Base-by-base conservation (phyloP, 2,797 vertebrate genomes). In the Sebastes jordani region DNA sequence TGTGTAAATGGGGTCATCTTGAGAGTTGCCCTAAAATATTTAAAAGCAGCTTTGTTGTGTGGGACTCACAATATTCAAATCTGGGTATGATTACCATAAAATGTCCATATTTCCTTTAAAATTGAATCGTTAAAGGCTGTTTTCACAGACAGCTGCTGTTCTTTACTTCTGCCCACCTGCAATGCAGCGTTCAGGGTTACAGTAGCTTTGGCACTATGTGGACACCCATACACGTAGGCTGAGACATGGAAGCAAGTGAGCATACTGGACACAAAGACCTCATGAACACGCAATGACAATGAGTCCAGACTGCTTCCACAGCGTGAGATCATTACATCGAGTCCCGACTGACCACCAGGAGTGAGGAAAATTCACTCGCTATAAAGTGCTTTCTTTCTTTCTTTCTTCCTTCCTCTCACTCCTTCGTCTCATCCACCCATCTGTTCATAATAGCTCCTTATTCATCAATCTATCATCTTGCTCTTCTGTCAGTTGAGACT, bases 271-370 rank as follows among this genome's bases (percentile, higher is more conserved):
- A 79, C 84, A 88, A 73, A 86, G 70, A 72, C 69, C 65, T 86
- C 59, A 68, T 73, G 82, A 70, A 88, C 81, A 81, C 74, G 76
- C 83, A 76, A 80, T 74, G 88, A 86, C 83, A 89, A 79, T 76
- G 87, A 86, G 85, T 74, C 88, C 92, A 90, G 89, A 91, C 89
- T 92, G 90, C 80, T 23, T 82, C 82, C 90, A 67, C 91, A 91
- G 92, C 88, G 56, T 88, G 90, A 84, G 83, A 84, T 82, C 82
- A 86, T 89, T 29, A 85, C 80, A 86, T 78, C 86, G 62, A 87
- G 89, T 92, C 89, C 84, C 74, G 22, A 42, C 30, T 87, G 91
- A 87, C 83, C 84, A 88, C 85, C 69, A 86, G 77, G 80, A 89
- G 86, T 38, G 81, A 89, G 63, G 79, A 85, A 86, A 82, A 85